Base-by-base conservation (phyloP, 2,797 vertebrate genomes). In the Petrocephalus schoutedeni region DNA sequence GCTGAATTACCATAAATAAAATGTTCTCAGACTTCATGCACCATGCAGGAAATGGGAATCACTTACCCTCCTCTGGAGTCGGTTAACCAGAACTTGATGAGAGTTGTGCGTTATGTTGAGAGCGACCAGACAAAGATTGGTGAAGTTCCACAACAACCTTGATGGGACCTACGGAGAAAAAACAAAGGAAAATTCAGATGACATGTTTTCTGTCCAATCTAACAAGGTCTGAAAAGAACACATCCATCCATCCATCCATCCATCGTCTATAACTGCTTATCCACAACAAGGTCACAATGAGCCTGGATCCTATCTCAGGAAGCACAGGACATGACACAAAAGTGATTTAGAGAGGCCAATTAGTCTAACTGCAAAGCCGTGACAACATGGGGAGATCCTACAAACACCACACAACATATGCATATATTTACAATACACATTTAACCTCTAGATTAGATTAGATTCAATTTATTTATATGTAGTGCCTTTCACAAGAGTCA, bases 21-120 rank as follows among this genome's bases (percentile, higher is more conserved):
- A 77, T n/a, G 71, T 45, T 49, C 16, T n/a, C 36, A 77, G 71
- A 45, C 36, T 45, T 77, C 41, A 77, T 41, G 16, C 5, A 77
- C 36, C 36, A 77, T 2, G n/a, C 8, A 49, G 41, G 74, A 85
- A 85, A 85, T 28, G 21, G 53, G 28, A 21, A 32, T 89, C 84
- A 90, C 96, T 94, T 93, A 99, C 98, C 93, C 96, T 97, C 92
- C 98, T 95, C 92, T 94, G 98, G 89, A 98, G 95, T 86, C 96
- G 96, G 93, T 98, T 95, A 51, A 99, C 94, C 89, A 97, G 89
- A 87, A 99, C 93, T 90, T 97, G 94, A 90, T 98, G 95, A 89
- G 96, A 95, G 53, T 92, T 83, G 91, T 98, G 97, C 0, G 97
- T 98, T 89, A 99, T 95, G 92, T 98, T 98, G 90, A 99, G 93